These are phyloP conservation scores for Saguinus midas DNA, from an alignment of 2,113 vertebrate genomes.

Conservation along the genomic window DNA sequence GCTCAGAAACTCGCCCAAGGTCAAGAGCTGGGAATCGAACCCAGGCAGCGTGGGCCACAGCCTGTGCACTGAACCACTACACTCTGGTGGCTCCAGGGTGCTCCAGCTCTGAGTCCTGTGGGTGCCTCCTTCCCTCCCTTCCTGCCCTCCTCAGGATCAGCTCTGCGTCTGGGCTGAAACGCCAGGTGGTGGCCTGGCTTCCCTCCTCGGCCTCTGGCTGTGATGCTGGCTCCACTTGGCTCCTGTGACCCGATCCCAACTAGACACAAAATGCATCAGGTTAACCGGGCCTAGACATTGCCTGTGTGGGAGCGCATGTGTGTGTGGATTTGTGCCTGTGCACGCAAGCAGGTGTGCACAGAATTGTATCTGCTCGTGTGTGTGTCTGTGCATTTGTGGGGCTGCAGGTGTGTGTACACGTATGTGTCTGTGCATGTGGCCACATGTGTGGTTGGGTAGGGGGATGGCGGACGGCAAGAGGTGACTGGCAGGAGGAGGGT, in stretches of 20 bases:
- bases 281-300: accelerated
- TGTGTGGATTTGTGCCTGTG: not conserved
- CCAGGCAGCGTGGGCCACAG: not conserved
- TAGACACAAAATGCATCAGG: not conserved
- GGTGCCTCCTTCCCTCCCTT: not conserved
- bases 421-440: accelerated
- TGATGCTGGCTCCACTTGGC: not conserved
- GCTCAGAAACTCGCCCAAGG: not conserved
- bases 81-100: accelerated
- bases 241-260: not conserved
- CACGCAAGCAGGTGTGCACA: not conserved
- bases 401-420: not conserved
- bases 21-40: not conserved
- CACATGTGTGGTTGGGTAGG: accelerated
- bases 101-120: not conserved
- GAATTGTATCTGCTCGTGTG: not conserved
- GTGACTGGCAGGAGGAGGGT: not conserved
- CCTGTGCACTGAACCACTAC: not conserved
- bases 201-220: not conserved
- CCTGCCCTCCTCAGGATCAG: not conserved
- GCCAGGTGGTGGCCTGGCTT: not conserved
- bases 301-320: not conserved
- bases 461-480: accelerated
- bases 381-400: too few species aligned
- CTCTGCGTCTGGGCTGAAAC: not conserved